Conservation (phyloP, 2,113 vertebrate genomes). For the Indicator maculatus region DNA sequence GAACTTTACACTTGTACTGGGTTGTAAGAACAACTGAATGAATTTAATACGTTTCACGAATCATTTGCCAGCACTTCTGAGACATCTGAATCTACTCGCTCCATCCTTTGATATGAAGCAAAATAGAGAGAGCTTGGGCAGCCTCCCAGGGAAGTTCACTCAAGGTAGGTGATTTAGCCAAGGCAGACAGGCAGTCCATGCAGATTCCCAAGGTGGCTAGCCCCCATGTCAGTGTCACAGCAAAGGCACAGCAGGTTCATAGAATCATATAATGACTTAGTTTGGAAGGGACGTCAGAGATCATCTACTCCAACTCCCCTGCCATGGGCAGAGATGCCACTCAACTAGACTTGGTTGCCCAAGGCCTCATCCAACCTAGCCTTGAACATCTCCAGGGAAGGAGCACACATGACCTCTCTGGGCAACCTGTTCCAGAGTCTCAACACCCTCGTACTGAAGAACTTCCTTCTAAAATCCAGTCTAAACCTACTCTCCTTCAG, state of each 20-base stretch:
- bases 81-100: slow-evolving; percentile 12
- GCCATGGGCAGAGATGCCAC: no score
- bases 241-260: background rate
- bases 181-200: accelerated
- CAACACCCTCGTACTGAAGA: no score
- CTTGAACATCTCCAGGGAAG: no score
- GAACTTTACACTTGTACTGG: slow-evolving; percentile 46
- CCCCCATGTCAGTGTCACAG: background rate
- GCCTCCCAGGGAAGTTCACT: background rate
- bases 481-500: no score
- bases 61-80: slow-evolving; percentile 36
- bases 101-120: slow-evolving; percentile 23
- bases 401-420: no score
- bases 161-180: background rate
- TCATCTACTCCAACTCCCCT: no score
- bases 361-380: no score
- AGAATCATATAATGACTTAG: no score
- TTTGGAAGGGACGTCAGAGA: no score
- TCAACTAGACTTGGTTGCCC: no score
- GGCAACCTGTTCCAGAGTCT: no score
- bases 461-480: no score
- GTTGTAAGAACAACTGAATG: slow-evolving; percentile 45
- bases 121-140: background rate
- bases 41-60: slow-evolving; percentile 49
- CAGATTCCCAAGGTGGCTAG: accelerated